These are phyloP conservation scores for Colletes latitarsis DNA, from an alignment of 1,140 invertebrate species.

Conservation along the genomic window DNA sequence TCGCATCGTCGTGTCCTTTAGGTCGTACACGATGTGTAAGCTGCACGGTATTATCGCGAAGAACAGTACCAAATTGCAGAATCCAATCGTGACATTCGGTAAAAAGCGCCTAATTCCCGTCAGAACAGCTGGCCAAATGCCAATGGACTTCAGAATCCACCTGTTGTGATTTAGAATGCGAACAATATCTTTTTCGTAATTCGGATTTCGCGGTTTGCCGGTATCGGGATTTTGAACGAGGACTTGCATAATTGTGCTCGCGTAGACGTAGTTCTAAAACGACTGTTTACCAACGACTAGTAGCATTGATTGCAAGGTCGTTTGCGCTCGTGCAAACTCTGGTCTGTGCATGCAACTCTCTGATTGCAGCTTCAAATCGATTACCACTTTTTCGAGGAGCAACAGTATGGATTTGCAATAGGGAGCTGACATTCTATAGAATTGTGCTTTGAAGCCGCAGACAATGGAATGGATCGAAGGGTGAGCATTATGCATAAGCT, in stretches of 20 bases:
- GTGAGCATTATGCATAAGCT: background rate
- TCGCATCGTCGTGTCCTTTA: slow-evolving; percentile 25
- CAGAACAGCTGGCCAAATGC: slow-evolving; percentile 56
- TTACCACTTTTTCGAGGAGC: background rate
- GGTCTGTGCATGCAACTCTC: background rate
- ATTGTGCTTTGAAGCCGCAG: background rate
- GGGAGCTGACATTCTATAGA: background rate
- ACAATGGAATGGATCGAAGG: background rate
- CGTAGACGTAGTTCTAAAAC: background rate
- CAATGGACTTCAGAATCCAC: slow-evolving; percentile 44
- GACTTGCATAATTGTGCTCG: slow-evolving; percentile 7
- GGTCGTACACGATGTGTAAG: slow-evolving; percentile 38
- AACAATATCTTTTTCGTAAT: slow-evolving; percentile 25
- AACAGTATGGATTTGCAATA: background rate
- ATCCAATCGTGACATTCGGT: slow-evolving; percentile 13
- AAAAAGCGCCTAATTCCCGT: background rate
- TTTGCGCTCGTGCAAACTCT: background rate
- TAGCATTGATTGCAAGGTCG: slow-evolving; percentile 42
- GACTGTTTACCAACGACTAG: slow-evolving; percentile 13
- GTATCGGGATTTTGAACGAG: background rate
- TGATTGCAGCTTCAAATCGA: background rate
- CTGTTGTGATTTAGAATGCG: slow-evolving; percentile 27
- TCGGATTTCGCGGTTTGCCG: background rate
- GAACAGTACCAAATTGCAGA: slow-evolving; percentile 30
- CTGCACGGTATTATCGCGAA: slow-evolving; percentile 40